Evolutionary conservation across 2,888 invertebrate genomes (phyloP).

Genomic region (Zygothrica quintamaculata): DNA sequence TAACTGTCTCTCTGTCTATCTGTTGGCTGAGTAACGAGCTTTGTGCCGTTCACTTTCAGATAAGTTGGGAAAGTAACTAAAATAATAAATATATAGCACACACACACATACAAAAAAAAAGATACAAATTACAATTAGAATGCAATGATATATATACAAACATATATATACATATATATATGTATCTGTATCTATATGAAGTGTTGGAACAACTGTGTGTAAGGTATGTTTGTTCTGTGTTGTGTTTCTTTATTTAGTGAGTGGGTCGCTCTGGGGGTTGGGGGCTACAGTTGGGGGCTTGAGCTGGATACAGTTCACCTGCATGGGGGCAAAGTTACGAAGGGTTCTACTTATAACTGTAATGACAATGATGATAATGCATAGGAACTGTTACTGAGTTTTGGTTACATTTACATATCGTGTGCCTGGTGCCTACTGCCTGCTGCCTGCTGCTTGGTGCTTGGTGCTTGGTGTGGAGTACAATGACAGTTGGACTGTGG

Average conservation of each 20-base stretch:
- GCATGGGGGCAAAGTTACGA: constrained; percentile 1
- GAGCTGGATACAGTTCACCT: constrained; percentile 46
- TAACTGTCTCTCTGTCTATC: constrained; percentile 20
- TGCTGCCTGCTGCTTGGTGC: too few relatives aligned
- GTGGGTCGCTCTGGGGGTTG: constrained; percentile 39
- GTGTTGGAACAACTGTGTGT: constrained; percentile 51
- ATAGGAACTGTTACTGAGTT: constrained; percentile 38
- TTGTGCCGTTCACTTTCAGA: constrained; percentile 75
- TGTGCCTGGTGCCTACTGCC: too few relatives aligned
- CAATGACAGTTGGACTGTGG: constrained; percentile 46
- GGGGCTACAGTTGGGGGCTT: constrained; percentile 23
- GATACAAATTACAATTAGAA: constrained; percentile 76
- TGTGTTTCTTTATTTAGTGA: constrained; percentile 27
- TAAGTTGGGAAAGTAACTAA: constrained; percentile 75
- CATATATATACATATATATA: not conserved
- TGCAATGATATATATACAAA: constrained; percentile 53
- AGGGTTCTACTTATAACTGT: constrained; percentile 12
- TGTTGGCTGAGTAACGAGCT: constrained; percentile 54
- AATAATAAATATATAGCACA: constrained; percentile 45
- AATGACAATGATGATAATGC: constrained; percentile 44
- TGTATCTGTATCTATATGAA: constrained; percentile 4
- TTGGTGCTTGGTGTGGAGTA: constrained; percentile 30
- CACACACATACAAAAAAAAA: constrained; percentile 20
- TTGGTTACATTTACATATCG: constrained; percentile 66
- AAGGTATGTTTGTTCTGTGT: constrained; percentile 65